Evolutionary conservation across 2,888 invertebrate species (phyloP).

Genomic region (Luffia ferchaultella): DNA sequence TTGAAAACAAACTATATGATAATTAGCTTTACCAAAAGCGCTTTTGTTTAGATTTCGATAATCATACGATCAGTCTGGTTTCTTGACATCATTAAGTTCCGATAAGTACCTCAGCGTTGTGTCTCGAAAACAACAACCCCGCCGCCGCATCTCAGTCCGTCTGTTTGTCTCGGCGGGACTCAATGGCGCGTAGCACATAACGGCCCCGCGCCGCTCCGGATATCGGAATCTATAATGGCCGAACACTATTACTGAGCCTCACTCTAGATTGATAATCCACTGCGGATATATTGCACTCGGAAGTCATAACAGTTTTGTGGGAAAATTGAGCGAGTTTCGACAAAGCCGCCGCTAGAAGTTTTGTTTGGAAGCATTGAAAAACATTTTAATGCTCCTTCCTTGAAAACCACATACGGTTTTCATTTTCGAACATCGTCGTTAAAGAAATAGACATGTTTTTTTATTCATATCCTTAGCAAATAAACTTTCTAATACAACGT

Average conservation of each 20-base stretch:
- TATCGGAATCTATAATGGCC: slow-evolving; percentile 61
- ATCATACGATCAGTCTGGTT: too few species aligned
- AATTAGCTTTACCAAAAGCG: too few species aligned
- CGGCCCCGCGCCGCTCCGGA: slow-evolving; percentile 27
- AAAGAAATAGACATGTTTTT: too few species aligned
- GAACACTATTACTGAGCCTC: slow-evolving; percentile 51
- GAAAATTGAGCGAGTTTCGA: slow-evolving; percentile 44
- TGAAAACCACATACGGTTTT: too few species aligned
- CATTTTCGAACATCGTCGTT: too few species aligned
- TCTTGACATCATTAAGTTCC: too few species aligned
- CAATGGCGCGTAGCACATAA: slow-evolving; percentile 7
- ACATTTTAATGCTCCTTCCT: not conserved
- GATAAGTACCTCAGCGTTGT: slow-evolving; percentile 22
- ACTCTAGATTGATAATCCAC: slow-evolving; percentile 56
- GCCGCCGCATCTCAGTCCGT: not conserved
- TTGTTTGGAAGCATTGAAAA: not conserved
- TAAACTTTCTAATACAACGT: too few species aligned
- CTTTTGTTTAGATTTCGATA: too few species aligned
- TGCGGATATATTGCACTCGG: slow-evolving; percentile 52
- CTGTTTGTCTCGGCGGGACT: slow-evolving; percentile 4
- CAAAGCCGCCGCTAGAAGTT: not conserved
- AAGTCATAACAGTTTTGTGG: slow-evolving; percentile 65
- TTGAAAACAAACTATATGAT: too few species aligned
- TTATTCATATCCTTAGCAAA: too few species aligned
- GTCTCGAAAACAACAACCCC: slow-evolving; percentile 25